Percentiles rank a stretch among this genome's conserved stretches.
Evolutionary conservation across 2,113 vertebrate species (phyloP).

Genomic region (Cranoglanis bouderius): DNA sequence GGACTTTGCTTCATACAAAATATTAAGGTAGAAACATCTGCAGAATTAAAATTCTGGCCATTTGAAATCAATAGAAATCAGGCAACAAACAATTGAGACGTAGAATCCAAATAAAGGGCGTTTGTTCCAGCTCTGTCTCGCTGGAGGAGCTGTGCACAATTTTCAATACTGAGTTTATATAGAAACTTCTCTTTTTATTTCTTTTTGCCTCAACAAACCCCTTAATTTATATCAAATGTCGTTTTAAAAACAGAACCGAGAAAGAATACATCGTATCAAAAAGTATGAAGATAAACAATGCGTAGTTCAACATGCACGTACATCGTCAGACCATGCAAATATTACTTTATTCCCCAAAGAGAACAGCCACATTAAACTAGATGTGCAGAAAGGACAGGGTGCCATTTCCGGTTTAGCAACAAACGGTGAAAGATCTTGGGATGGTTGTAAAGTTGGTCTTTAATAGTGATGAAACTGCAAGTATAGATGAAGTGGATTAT

Average conservation of each 20-base stretch:
- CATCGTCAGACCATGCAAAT: conserved; percentile 91
- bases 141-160: conserved; percentile 68
- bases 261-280: conserved; percentile 91
- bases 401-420: conserved; percentile 77
- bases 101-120: conserved; percentile 70
- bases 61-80: conserved; percentile 79
- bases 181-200: conserved; percentile 65
- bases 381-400: conserved; percentile 75
- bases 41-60: conserved; percentile 91
- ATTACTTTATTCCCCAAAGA: conserved; percentile 76
- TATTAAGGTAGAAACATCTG: conserved; percentile 94
- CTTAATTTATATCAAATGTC: conserved; percentile 92
- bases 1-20: conserved; percentile 98
- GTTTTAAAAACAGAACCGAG: conserved; percentile 87
- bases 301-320: conserved; percentile 88
- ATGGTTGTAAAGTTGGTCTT: conserved; percentile 47
- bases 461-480: conserved; percentile 67
- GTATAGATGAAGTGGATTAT: conserved; percentile 53
- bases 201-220: conserved; percentile 81
- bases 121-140: conserved; percentile 77
- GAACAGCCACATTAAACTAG: conserved; percentile 82
- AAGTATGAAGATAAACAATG: conserved; percentile 86
- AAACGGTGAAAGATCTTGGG: conserved; percentile 67
- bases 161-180: conserved; percentile 70
- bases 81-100: conserved; percentile 83